Evolutionary conservation across 2,888 invertebrate genomes (phyloP).

Genomic region (Petrolisthes manimaculis): DNA sequence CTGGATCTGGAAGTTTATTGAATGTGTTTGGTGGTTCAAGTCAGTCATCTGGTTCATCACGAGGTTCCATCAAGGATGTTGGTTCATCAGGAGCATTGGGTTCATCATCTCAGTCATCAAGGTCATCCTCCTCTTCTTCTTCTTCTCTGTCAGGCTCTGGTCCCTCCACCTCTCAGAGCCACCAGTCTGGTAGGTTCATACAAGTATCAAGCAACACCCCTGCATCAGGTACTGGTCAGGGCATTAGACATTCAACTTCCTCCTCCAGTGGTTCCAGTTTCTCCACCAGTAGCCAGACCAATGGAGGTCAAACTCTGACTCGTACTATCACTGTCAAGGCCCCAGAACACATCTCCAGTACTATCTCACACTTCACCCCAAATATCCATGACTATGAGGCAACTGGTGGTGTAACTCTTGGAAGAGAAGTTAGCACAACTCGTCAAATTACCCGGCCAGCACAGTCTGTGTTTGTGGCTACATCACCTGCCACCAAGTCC

Average conservation of each 20-base stretch:
- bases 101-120: too few relatives aligned
- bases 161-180: neutral
- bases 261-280: neutral
- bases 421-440: neutral
- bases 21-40: too few relatives aligned
- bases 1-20: too few relatives aligned
- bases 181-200: neutral
- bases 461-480: slow-evolving; percentile 12
- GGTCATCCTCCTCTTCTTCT: too few relatives aligned
- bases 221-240: neutral
- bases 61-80: too few relatives aligned
- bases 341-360: slow-evolving; percentile 47
- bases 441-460: neutral
- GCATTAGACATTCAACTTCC: neutral
- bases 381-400: slow-evolving; percentile 53
- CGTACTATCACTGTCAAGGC: slow-evolving; percentile 56
- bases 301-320: slow-evolving; percentile 7
- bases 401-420: slow-evolving; percentile 43
- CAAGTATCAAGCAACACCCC: neutral
- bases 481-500: neutral
- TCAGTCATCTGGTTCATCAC: too few relatives aligned
- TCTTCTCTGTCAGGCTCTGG: neutral
- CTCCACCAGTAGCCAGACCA: neutral
- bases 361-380: slow-evolving; percentile 55
- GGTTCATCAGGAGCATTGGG: too few relatives aligned